Base-by-base conservation (phyloP, 1,140 invertebrate genomes). In the Drosophila aff. region DNA sequence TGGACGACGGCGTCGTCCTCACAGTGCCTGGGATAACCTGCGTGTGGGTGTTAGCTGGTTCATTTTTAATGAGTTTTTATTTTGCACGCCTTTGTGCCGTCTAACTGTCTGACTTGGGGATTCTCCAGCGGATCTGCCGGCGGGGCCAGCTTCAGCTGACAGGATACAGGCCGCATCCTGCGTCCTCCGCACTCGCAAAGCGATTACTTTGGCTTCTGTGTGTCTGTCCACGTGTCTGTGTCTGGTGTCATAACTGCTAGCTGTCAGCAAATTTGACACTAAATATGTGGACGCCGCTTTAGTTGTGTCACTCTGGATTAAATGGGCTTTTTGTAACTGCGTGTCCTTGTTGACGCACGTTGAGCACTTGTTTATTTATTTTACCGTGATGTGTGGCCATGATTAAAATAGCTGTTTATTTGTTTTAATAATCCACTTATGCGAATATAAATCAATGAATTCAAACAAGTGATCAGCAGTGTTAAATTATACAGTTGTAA, bases 21-120 rank as follows among this genome's bases (percentile, higher is more conserved):
- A 60, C 49, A 49, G 43, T 67, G 44, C 52, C 49, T 23, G 38
- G 44, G 26, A 36, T 44, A 40, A 40, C 33, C 53, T 49, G 58
- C 43, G 36, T 57, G 58, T 58, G 58, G 68, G 71, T 77, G 77
- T 74, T 83, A 76, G 76, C 47, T 68, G 69, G 83, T 87, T 81
- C 77, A 90, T 89, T 89, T 89, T 89, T 89, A 89, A 89, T 84
- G 84, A 89, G 85, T 89, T 87, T 89, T 87, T 83, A 87, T 81
- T 83, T 87, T 89, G n/a, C 65, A 78, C 69, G 76, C 79, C 78
- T 86, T 82, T 81, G 69, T 81, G 63, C 58, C 75, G 76, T 69
- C 63, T 41, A 81, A 87, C 68, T 76, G 83, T 76, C 71, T 66
- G 63, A 58, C 65, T 66, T 66, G 59, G 59, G 59, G 64, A 53